These are phyloP conservation scores for Leptinotarsa tumamoca DNA, from an alignment of 2,888 invertebrate genomes.

Conservation along the genomic window DNA sequence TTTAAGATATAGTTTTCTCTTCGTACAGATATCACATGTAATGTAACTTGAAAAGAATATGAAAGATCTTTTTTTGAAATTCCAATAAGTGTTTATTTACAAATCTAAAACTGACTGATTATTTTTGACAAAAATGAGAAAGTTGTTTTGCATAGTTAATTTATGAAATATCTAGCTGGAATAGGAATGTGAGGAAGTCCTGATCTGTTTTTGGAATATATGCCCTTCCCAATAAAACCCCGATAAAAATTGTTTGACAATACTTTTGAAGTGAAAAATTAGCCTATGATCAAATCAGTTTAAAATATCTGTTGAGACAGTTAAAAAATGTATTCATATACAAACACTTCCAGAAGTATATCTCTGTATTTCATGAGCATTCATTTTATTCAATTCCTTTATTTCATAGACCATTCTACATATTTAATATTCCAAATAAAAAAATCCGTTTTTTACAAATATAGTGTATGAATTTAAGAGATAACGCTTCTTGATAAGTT, in stretches of 20 bases:
- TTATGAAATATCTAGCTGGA: neutral
- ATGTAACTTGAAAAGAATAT: too few species aligned
- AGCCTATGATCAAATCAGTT: neutral
- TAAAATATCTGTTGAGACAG: neutral
- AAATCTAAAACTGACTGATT: neutral
- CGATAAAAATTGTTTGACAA: neutral
- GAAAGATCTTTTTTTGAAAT: too few species aligned
- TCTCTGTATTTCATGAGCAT: constrained; percentile 3
- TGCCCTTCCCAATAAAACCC: neutral
- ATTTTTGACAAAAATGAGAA: neutral
- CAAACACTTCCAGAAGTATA: constrained; percentile 8
- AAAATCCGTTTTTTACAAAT: neutral
- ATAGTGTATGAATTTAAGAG: neutral
- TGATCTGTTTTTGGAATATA: neutral
- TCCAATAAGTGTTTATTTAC: too few species aligned
- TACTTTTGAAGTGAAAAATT: constrained; percentile 1
- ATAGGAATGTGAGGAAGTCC: neutral
- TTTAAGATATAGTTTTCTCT: too few species aligned
- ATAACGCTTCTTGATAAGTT: neutral
- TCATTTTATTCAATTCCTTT: neutral
- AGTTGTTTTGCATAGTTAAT: neutral
- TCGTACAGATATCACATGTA: too few species aligned
- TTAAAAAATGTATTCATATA: neutral
- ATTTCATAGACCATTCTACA: neutral
- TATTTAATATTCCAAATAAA: neutral